Conservation (phyloP, 2,113 vertebrate species). For the Tauraco erythrolophus region DNA sequence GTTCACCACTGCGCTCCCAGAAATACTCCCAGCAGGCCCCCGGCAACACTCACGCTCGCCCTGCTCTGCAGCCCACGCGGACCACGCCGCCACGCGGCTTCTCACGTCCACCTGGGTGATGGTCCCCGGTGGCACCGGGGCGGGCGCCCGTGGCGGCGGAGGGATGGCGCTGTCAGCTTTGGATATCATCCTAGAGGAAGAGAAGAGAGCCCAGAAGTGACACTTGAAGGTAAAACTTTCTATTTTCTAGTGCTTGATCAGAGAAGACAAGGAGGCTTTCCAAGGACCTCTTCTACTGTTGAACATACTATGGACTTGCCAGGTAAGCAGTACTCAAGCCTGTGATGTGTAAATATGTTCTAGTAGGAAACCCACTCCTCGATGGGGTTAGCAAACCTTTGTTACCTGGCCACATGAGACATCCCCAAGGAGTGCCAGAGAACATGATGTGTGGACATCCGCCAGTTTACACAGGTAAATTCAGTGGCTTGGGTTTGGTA, state of each 20-base stretch:
- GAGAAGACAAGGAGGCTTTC: not conserved
- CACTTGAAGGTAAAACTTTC: not conserved
- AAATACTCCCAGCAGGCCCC: too few relatives aligned
- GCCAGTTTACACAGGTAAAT: not conserved
- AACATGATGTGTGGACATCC: not conserved
- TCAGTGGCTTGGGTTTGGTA: not conserved
- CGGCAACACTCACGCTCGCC: conserved; percentile 84
- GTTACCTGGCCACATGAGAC: not conserved
- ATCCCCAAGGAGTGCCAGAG: not conserved
- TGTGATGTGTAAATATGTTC: not conserved
- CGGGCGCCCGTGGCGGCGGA: conserved; percentile 86
- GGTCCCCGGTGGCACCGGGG: conserved; percentile 83
- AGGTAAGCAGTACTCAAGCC: not conserved
- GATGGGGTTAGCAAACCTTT: not conserved
- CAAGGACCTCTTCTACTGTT: not conserved
- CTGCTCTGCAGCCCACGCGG: conserved; percentile 87
- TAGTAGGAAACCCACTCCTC: not conserved
- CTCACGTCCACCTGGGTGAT: conserved; percentile 84
- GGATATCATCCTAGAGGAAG: conserved; percentile 85
- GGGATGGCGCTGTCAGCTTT: conserved; percentile 88
- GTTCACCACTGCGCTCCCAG: fast-evolving
- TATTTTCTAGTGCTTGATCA: not conserved
- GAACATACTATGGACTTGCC: fast-evolving
- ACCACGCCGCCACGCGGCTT: conserved; percentile 90
- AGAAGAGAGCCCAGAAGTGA: not conserved